phyloP scores from a whole-genome alignment of 2,797 vertebrate genomes.

The Schizopygopsis malacanthus region DNA sequence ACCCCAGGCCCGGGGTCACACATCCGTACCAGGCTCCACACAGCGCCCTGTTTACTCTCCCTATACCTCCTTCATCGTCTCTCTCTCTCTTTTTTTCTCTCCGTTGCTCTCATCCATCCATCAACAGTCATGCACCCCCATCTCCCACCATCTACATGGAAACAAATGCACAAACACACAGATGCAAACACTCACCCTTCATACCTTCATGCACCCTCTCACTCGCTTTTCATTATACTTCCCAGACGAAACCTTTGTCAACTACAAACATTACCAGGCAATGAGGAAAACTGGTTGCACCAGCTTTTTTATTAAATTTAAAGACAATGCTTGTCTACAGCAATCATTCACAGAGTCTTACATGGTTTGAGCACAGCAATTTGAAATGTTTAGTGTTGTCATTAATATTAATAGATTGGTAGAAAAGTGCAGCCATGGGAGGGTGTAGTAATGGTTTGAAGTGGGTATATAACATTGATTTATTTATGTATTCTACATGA shows the following conservation, averaged over 20 bases:
- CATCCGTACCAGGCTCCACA: constrained; percentile 87
- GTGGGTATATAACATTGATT: constrained; percentile 81
- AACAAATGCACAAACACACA: constrained; percentile 37
- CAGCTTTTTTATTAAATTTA: constrained; percentile 61
- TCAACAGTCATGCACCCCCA: constrained; percentile 77
- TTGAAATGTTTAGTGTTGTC: constrained; percentile 81
- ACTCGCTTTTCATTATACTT: constrained; percentile 1
- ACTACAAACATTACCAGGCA: constrained; percentile 66
- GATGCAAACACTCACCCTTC: constrained; percentile 37
- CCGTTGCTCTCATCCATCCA: constrained; percentile 60
- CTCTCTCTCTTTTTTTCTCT: constrained; percentile 54
- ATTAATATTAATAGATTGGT: constrained; percentile 86
- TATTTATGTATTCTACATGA: constrained; percentile 86
- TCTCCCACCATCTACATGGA: constrained; percentile 76
- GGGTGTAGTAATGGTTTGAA: constrained; percentile 79
- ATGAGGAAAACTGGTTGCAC: constrained; percentile 54
- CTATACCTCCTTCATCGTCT: constrained; percentile 54
- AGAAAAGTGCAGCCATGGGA: constrained; percentile 77
- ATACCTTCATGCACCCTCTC: constrained; percentile 16
- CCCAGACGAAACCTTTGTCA: constrained; percentile 67
- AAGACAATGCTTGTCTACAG: constrained; percentile 71
- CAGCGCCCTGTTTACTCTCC: constrained; percentile 85
- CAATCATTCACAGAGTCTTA: constrained; percentile 71
- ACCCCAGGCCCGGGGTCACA: constrained; percentile 81
- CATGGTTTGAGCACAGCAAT: constrained; percentile 79